phyloP scores from a whole-genome alignment of 2,888 invertebrate genomes.

The Noctua comes region DNA sequence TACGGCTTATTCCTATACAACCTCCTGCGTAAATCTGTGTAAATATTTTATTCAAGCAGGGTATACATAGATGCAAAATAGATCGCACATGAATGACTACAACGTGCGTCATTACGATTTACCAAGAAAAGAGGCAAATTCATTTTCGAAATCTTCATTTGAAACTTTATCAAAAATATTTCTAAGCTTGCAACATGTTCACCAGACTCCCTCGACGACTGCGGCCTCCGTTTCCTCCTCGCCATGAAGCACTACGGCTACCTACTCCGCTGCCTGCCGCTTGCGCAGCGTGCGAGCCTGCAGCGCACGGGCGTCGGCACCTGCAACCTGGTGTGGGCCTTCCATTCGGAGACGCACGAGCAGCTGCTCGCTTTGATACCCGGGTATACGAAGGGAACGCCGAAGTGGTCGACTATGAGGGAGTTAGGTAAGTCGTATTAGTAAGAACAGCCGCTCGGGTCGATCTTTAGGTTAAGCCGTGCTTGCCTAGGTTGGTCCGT shows the following conservation, averaged over 20 bases:
- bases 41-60: too few species aligned
- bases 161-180: neutral
- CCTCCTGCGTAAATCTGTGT: neutral
- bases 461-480: too few species aligned
- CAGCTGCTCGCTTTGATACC: conserved; percentile 97
- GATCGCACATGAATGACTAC: neutral
- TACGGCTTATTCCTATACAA: too few species aligned
- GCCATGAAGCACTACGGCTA: conserved; percentile 99
- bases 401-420: conserved; percentile 97
- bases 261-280: conserved; percentile 97
- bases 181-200: neutral
- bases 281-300: conserved; percentile 96
- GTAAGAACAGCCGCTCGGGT: too few species aligned
- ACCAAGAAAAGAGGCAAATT: neutral
- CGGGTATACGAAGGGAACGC: conserved; percentile 95
- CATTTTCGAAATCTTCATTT: neutral
- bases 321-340: conserved; percentile 99
- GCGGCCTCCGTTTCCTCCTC: conserved; percentile 98
- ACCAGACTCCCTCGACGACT: conserved; percentile 97
- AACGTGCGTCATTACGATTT: neutral
- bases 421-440: conserved; percentile 92
- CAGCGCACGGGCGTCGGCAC: conserved; percentile 96
- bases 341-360: conserved; percentile 99
- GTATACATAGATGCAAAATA: neutral
- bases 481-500: too few species aligned